These are phyloP conservation scores for Himalopsyche japonica DNA, from an alignment of 2,888 invertebrate species.

Conservation along the genomic window DNA sequence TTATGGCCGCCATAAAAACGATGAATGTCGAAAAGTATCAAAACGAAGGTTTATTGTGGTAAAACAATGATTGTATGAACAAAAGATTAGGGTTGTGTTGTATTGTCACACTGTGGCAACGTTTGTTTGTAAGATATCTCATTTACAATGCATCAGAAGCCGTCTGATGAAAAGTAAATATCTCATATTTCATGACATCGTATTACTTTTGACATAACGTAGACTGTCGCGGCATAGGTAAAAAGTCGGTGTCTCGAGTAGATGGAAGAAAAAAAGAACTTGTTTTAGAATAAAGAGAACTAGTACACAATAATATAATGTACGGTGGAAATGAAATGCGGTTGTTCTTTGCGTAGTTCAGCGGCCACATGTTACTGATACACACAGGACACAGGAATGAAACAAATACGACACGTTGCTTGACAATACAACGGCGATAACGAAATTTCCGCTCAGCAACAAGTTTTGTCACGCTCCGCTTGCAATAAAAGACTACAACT, in stretches of 20 bases:
- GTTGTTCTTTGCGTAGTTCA: constrained; percentile 16
- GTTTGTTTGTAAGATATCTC: neutral
- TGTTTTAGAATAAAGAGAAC: neutral
- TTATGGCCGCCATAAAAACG: too few relatives aligned
- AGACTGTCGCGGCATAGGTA: neutral
- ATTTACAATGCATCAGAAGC: neutral
- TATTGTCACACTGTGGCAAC: too few relatives aligned
- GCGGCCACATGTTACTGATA: constrained; percentile 29
- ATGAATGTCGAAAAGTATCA: too few relatives aligned
- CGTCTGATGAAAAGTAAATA: neutral
- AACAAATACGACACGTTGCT: neutral
- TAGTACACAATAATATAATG: neutral
- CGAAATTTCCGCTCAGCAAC: constrained; percentile 12
- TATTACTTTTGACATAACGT: neutral
- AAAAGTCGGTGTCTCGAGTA: neutral
- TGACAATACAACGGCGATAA: neutral
- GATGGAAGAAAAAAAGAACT: neutral
- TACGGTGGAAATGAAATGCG: constrained; percentile 11
- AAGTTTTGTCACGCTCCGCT: neutral
- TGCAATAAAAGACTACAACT: neutral
- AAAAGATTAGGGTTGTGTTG: too few relatives aligned
- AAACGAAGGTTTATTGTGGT: too few relatives aligned
- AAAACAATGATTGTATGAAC: too few relatives aligned
- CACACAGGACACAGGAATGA: neutral
- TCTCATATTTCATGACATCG: neutral